Evolutionary conservation across 2,797 vertebrate genomes (phyloP).

Genomic region (Hoplostethus mediterraneus): DNA sequence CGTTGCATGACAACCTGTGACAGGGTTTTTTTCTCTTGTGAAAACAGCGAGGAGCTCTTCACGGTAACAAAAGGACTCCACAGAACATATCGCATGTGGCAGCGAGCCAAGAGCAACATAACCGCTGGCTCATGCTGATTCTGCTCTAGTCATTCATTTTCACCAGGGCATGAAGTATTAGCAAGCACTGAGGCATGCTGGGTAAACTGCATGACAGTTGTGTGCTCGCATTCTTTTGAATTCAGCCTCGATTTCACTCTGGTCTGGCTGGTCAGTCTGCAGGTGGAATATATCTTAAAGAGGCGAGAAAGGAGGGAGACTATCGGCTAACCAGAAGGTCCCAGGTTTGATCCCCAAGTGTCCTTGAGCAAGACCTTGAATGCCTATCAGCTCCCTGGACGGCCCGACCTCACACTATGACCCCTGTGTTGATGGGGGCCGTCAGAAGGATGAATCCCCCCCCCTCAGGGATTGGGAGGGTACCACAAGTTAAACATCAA

Average conservation of each 20-base stretch:
- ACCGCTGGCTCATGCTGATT: slow-evolving; percentile 13
- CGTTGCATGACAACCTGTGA: background rate
- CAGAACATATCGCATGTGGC: slow-evolving; percentile 14
- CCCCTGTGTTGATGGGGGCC: no score
- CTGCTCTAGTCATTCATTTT: slow-evolving; percentile 41
- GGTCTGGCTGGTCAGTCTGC: no score
- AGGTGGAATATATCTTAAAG: no score
- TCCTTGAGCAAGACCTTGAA: no score
- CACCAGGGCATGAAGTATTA: slow-evolving; percentile 21
- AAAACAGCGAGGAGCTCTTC: background rate
- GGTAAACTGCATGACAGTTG: slow-evolving; percentile 16
- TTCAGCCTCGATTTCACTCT: background rate
- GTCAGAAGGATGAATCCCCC: no score
- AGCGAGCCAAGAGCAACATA: slow-evolving; percentile 42
- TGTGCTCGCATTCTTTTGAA: background rate
- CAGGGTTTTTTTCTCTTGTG: background rate
- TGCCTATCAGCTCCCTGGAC: no score
- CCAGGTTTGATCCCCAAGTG: no score
- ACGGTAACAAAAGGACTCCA: slow-evolving; percentile 19
- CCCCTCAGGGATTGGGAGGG: no score
- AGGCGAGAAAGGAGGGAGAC: no score
- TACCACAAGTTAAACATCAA: background rate
- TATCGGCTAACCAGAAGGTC: no score
- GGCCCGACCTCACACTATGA: no score
- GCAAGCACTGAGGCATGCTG: slow-evolving; percentile 12